These are phyloP conservation scores for Phaetusa simplex DNA, from an alignment of 2,113 vertebrate species.

Conservation along the genomic window DNA sequence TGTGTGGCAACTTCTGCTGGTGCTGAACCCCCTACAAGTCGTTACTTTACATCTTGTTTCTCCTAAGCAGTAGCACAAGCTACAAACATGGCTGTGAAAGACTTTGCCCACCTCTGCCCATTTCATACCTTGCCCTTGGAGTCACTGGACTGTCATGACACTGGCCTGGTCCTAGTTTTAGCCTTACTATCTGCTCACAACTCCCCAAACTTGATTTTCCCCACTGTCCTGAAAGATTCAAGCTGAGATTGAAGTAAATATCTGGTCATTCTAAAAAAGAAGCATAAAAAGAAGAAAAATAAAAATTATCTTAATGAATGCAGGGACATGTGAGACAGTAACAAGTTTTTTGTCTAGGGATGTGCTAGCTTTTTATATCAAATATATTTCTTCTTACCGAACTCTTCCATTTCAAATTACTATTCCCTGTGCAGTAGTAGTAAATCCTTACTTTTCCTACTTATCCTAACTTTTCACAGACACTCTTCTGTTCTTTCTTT, in stretches of 20 bases:
- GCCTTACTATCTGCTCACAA: background rate
- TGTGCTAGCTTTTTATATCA: background rate
- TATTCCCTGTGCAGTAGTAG: background rate
- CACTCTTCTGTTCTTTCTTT: background rate
- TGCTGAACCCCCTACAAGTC: background rate
- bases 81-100: background rate
- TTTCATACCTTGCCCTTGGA: background rate
- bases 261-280: background rate
- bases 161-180: background rate
- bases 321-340: background rate
- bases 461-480: background rate
- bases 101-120: background rate
- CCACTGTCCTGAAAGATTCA: background rate
- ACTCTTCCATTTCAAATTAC: background rate
- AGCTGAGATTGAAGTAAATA: background rate
- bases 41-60: background rate
- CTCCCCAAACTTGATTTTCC: background rate
- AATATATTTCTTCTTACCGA: background rate
- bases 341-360: background rate
- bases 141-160: background rate
- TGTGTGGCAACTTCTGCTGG: background rate
- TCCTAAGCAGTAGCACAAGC: background rate
- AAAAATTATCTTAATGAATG: background rate
- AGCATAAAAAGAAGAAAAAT: background rate
- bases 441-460: background rate